Conservation (phyloP, 2,888 invertebrate genomes). For the Drymonia ruficornis region DNA sequence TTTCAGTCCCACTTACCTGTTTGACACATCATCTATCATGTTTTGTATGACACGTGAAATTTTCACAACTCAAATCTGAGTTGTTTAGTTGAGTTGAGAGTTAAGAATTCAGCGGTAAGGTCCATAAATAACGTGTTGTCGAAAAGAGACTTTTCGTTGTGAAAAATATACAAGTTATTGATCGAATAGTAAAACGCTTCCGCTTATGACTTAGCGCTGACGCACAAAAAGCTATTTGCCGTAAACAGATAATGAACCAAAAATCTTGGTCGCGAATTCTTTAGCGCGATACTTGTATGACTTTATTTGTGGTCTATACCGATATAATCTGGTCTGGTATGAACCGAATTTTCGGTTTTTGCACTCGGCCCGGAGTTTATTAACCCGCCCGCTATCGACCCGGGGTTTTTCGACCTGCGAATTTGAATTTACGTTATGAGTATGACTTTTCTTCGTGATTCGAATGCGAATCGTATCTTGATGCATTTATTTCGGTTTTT, state of each 20-base stretch:
- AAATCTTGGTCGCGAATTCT: conserved; percentile 37
- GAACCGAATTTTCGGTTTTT: background rate
- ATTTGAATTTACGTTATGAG: conserved; percentile 28
- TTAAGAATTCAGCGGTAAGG: too few species aligned
- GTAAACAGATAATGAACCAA: conserved; percentile 59
- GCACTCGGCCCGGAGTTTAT: background rate
- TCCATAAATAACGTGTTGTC: too few species aligned
- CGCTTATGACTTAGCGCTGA: conserved; percentile 20
- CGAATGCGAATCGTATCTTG: conserved; percentile 25
- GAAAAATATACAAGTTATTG: too few species aligned
- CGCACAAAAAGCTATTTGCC: conserved; percentile 42
- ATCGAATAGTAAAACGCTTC: too few species aligned
- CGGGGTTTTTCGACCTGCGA: conserved; percentile 14
- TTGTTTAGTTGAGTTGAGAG: too few species aligned
- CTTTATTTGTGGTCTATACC: conserved; percentile 32
- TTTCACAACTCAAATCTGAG: too few species aligned
- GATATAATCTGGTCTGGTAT: conserved; percentile 28
- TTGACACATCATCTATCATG: too few species aligned
- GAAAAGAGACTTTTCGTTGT: too few species aligned
- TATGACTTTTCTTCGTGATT: conserved; percentile 31
- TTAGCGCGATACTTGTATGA: conserved; percentile 28
- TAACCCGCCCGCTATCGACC: conserved; percentile 1
- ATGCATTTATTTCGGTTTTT: conserved; percentile 29
- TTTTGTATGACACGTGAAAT: too few species aligned
- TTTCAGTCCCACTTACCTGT: too few species aligned